phyloP scores from a whole-genome alignment of 2,113 vertebrate genomes.

The Capreolus pygargus region DNA sequence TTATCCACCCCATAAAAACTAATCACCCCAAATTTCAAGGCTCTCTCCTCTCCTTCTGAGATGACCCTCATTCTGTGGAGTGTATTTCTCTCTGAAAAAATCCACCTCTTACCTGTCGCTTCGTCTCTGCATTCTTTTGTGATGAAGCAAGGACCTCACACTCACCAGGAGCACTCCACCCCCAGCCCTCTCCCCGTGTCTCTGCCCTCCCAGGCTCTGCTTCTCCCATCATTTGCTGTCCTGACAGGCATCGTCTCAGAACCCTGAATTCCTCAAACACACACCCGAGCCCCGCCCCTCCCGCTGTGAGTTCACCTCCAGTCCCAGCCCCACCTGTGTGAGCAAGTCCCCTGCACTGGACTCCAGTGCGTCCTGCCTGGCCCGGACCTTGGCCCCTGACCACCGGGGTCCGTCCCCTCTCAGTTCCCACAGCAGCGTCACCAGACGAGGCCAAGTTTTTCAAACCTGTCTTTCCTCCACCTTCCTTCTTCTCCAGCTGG shows the following conservation, averaged over 20 bases:
- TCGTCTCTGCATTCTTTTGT: background rate
- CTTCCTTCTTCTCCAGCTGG: background rate
- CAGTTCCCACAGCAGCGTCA: background rate
- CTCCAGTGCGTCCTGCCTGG: background rate
- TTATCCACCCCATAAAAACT: background rate
- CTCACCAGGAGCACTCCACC: background rate
- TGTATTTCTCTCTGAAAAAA: background rate
- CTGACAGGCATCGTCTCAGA: background rate
- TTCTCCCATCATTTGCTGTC: no score
- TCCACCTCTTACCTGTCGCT: background rate
- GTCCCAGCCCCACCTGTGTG: background rate
- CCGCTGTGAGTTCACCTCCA: background rate
- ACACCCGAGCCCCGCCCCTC: accelerated
- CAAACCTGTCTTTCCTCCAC: background rate
- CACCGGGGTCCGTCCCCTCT: accelerated
- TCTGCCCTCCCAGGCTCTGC: background rate
- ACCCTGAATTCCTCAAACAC: background rate
- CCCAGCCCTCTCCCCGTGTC: accelerated
- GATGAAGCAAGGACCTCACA: background rate
- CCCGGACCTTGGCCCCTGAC: background rate
- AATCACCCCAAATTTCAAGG: background rate
- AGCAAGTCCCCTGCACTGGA: background rate
- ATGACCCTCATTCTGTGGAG: background rate
- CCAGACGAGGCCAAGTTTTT: background rate
- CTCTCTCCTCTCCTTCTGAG: background rate